phyloP scores from a whole-genome alignment of 30 jellyfish, hydroid and myxozoan species.

The Rhopilema esculentum region DNA sequence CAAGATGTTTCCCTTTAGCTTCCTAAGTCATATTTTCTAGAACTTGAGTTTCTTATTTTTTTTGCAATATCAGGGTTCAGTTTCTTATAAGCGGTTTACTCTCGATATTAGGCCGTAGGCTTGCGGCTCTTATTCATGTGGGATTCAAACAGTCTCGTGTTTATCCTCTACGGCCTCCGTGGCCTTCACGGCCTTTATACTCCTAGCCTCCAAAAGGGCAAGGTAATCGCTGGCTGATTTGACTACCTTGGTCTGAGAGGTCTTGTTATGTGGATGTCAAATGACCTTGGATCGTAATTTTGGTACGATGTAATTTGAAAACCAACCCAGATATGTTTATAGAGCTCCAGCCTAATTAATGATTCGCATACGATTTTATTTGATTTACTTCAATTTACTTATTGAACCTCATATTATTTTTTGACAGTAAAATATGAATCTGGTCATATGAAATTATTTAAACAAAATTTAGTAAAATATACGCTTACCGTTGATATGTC shows the following conservation, averaged over 20 bases:
- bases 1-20: too few relatives aligned
- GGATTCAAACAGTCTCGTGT: not conserved
- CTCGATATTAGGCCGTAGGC: not conserved
- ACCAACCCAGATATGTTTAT: not conserved
- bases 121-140: not conserved
- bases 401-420: not conserved
- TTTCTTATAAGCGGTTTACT: not conserved
- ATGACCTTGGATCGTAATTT: not conserved
- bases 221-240: not conserved
- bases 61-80: not conserved
- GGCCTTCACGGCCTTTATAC: not conserved
- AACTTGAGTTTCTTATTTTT: not conserved
- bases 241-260: not conserved
- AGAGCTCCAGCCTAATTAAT: not conserved
- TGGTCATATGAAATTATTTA: not conserved
- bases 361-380: not conserved
- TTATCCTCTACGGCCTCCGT: not conserved
- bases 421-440: not conserved
- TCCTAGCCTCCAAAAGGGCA: not conserved
- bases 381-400: not conserved
- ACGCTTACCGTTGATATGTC: conserved; percentile 62
- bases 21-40: not conserved
- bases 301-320: too few relatives aligned
- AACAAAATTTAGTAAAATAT: not conserved
- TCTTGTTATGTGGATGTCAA: not conserved